Base-by-base conservation (phyloP, 2,888 invertebrate genomes). In the Oscheius myriophilus region DNA sequence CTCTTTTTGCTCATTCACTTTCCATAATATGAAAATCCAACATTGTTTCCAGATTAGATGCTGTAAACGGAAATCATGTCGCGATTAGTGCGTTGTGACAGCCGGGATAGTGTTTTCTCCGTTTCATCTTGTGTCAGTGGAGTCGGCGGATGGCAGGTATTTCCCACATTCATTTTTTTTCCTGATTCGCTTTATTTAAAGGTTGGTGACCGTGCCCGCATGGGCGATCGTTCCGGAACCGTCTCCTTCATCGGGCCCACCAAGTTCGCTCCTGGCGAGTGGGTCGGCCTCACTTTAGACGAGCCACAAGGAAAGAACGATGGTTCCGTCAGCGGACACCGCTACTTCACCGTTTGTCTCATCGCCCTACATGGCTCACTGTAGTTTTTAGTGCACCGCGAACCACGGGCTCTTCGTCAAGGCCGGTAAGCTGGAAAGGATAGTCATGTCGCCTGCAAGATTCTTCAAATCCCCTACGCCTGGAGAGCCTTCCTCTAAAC, bases 211-310 rank as follows among this genome's bases (percentile, higher is more conserved):
- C 69, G 77, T 12, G 75, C 74, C 61, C n/a, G 70, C 26, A 71
- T 81, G 33, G 52, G 51, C 18, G 67, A 67, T 33, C 71, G 73
- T 41, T 53, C 52, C n/a, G 82, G 79, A 3, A 74, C 64, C 33
- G 68, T 83, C 18, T 75, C 77, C n/a, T 83, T 76, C 59, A 68
- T 83, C 12, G 83, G 83, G 12, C 61, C 68, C 21, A 79, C 80
- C 1, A 62, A 78, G 49, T 83, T 83, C 62, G 95, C 96, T 0
- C 88, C 92, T 46, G 96, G 96, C 45, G 92, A 93, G 82, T 96
- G 96, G 96, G 95, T 93, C 75, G 97, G 97, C 39, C 92, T 97
- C 21, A 95, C 96, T 87, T 90, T 96, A 78, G 95, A 96, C 87
- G 95, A 95, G 77, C 92, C 94, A 0, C 89, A 92, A 69, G 97